Base-by-base conservation (phyloP, 2,797 vertebrate species). In the Falco columbarius region DNA sequence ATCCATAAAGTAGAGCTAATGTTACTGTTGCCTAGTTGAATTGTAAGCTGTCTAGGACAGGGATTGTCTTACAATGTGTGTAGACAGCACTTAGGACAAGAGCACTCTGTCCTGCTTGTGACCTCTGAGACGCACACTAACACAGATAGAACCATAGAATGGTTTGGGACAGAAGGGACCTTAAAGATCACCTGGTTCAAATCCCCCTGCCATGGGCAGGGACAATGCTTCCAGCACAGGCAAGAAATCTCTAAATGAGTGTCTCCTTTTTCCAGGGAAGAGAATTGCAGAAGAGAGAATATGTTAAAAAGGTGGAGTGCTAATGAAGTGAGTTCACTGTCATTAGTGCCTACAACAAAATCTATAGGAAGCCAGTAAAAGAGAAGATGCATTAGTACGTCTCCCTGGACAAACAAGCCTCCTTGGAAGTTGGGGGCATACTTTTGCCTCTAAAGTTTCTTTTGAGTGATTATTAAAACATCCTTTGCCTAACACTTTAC, bases 51-150 rank as follows among this genome's bases (percentile, higher is more conserved):
- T 40, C 86, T 88, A 40, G 93, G 71, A 55, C 76, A 63, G 83
- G 95, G 88, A 90, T 96, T 97, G 95, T 89, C 81, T 94, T 95
- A 86, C 63, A 65, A 12, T 16, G n/a, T 66, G 42, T 92, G 55
- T 34, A 90, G 90, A 77, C 49, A 93, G 88, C 86, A 68, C 83
- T 93, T 81, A 44, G 42, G 80, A 94, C 95, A 89, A 40, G 34
- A 26, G 83, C 6, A 3, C 74, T 77, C 44, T 44, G 81, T 82
- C 63, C 89, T 85, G 32, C 59, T 32, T 9, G 55, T 91, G 93
- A 91, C 94, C 91, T 95, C 89, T 34, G 49, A 66, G 73, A 61
- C n/a, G 40, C 21, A 5, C 30, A 18, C 18, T 54, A 19, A 49
- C n/a, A 38, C 14, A 91, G 82, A 66, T 89, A 44, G 42, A 44